phyloP scores from a whole-genome alignment of 2,888 invertebrate genomes.

The Drosophila macrospina region DNA sequence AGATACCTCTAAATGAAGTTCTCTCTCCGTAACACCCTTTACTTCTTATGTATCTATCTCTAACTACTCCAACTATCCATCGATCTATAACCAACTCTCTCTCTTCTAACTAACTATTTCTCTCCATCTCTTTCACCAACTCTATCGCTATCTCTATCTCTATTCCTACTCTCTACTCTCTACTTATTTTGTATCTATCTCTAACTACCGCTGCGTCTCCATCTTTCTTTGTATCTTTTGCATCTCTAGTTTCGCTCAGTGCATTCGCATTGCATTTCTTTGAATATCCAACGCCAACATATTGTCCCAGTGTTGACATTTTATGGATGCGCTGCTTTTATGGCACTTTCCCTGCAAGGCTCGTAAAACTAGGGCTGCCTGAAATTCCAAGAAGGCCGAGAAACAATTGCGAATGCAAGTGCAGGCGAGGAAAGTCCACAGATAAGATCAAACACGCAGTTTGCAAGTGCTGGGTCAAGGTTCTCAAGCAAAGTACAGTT shows the following conservation, averaged over 20 bases:
- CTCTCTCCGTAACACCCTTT: no score
- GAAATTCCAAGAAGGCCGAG: constrained; percentile 9
- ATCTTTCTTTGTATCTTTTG: not conserved
- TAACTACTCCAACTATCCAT: no score
- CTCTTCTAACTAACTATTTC: no score
- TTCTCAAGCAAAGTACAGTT: constrained; percentile 14
- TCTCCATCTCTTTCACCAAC: no score
- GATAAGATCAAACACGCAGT: constrained; percentile 9
- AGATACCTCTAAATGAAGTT: no score
- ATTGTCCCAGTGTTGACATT: constrained; percentile 29
- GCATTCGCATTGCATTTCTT: constrained; percentile 1
- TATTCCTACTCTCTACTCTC: no score
- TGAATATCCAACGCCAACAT: not conserved
- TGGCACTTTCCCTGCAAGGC: constrained; percentile 44
- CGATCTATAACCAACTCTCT: no score
- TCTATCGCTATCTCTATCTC: no score
- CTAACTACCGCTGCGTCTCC: no score
- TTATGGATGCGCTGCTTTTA: constrained; percentile 48
- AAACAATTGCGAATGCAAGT: constrained; percentile 26
- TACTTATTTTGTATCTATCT: no score
- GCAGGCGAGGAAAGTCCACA: constrained; percentile 19
- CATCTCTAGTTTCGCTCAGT: not conserved
- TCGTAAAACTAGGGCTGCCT: constrained; percentile 28
- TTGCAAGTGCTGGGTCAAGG: not conserved
- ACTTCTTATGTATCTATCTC: no score